A percentile compares a stretch with the other conserved stretches of the same genome.
Evolutionary conservation across 2,113 vertebrate species (phyloP).

Genomic region (Scortum barcoo): DNA sequence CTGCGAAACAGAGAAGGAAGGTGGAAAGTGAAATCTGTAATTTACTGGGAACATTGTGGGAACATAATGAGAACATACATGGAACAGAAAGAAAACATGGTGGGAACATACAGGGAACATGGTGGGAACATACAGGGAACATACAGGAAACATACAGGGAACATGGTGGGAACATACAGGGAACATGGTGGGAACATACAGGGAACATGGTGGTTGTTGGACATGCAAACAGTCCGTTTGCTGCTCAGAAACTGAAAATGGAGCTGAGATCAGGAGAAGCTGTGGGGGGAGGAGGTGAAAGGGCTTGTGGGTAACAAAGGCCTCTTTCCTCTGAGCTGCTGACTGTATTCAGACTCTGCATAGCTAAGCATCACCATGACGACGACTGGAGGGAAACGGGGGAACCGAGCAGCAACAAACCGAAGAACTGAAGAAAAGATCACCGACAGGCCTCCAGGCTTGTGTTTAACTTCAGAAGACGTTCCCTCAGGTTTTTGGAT

Average conservation of each 20-base stretch:
- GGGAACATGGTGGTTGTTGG: background rate
- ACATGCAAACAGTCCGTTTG: constrained; percentile 19
- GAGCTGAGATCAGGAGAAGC: constrained; percentile 47
- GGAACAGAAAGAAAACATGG: background rate
- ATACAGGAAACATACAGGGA: background rate
- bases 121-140: background rate
- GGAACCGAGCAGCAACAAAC: background rate
- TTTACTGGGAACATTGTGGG: background rate
- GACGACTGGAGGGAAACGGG: constrained; percentile 60
- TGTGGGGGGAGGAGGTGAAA: constrained; percentile 1
- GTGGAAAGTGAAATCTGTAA: too few species aligned
- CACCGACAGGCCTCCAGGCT: too few species aligned
- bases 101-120: background rate
- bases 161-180: background rate
- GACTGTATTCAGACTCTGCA: constrained; percentile 72
- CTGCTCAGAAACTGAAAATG: constrained; percentile 28
- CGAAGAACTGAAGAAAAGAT: background rate
- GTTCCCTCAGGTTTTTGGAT: too few species aligned
- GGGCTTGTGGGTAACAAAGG: constrained; percentile 71
- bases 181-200: background rate
- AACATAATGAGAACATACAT: too few species aligned
- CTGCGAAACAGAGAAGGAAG: too few species aligned
- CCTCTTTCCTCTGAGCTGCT: constrained; percentile 67
- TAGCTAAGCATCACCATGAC: constrained; percentile 74
- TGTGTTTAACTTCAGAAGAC: too few species aligned